Conservation (phyloP, 2,888 invertebrate genomes). For the Sminthurinus aureus region DNA sequence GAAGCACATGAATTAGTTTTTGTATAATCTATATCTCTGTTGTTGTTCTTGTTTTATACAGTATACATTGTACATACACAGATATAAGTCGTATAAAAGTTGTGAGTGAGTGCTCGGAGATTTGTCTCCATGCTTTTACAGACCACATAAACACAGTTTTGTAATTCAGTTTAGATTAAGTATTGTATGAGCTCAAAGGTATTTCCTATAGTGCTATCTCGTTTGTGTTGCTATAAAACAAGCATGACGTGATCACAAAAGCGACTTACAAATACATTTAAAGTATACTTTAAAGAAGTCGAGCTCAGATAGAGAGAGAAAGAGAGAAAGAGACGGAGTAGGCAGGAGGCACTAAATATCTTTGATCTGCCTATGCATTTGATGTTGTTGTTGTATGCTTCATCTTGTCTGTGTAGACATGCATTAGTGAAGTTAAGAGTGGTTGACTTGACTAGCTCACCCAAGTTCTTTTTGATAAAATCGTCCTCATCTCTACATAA, state of each 20-base stretch:
- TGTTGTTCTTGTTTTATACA: too few relatives aligned
- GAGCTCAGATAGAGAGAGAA: not conserved
- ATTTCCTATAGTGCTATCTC: slow-evolving; percentile 13
- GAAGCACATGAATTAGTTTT: too few relatives aligned
- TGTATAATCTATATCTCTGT: too few relatives aligned
- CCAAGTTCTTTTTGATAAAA: slow-evolving; percentile 26
- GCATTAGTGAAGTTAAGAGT: slow-evolving; percentile 38
- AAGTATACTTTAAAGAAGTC: not conserved
- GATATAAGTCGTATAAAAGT: too few relatives aligned
- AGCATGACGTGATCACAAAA: slow-evolving; percentile 39
- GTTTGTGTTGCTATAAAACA: slow-evolving; percentile 16
- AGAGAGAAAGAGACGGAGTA: slow-evolving; percentile 17
- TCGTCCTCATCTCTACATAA: slow-evolving; percentile 24
- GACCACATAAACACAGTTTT: slow-evolving; percentile 22
- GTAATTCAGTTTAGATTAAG: slow-evolving; percentile 38
- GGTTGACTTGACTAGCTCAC: slow-evolving; percentile 35
- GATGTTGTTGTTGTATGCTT: slow-evolving; percentile 32
- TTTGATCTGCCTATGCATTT: slow-evolving; percentile 34
- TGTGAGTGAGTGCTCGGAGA: not conserved
- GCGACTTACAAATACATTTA: slow-evolving; percentile 17
- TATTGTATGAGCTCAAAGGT: slow-evolving; percentile 19
- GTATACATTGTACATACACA: too few relatives aligned
- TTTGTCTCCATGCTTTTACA: slow-evolving; percentile 1
- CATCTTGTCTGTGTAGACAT: slow-evolving; percentile 39
- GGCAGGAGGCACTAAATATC: slow-evolving; percentile 38